Evolutionary conservation across 2,888 invertebrate species (phyloP).

Genomic region (Papilio elwesi): DNA sequence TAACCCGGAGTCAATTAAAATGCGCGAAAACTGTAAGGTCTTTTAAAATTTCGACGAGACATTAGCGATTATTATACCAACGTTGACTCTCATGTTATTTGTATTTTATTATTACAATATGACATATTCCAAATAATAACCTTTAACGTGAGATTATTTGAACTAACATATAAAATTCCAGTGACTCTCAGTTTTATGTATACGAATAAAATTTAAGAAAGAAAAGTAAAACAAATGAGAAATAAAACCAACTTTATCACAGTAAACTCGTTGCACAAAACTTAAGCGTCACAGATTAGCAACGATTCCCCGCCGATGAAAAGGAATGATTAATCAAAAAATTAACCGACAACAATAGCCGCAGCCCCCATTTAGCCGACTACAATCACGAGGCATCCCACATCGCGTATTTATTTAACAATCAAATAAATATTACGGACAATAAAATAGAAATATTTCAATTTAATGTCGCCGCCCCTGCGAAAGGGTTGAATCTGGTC

Average conservation of each 20-base stretch:
- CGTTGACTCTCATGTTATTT: too few relatives aligned
- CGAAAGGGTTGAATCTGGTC: conserved; percentile 75
- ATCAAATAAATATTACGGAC: conserved; percentile 84
- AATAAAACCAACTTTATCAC: conserved; percentile 42
- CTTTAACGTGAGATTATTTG: too few relatives aligned
- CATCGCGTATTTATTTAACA: conserved; percentile 82
- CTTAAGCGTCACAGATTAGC: conserved; percentile 70
- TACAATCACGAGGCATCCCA: conserved; percentile 80
- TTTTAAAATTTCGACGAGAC: too few relatives aligned
- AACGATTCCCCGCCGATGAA: conserved; percentile 62
- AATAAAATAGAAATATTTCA: conserved; percentile 84
- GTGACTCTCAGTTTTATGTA: too few relatives aligned
- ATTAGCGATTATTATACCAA: too few relatives aligned
- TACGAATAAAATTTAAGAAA: not conserved
- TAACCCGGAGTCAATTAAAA: too few relatives aligned
- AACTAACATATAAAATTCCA: too few relatives aligned
- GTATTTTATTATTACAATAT: too few relatives aligned
- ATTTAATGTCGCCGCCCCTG: conserved; percentile 77
- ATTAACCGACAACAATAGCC: conserved; percentile 80
- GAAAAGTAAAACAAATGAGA: not conserved
- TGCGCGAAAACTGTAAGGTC: too few relatives aligned
- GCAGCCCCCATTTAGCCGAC: conserved; percentile 74
- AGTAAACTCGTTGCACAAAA: conserved; percentile 51
- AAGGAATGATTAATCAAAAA: conserved; percentile 83
- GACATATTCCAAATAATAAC: too few relatives aligned